phyloP scores from a whole-genome alignment of 92 coral and sea anemone genomes.

The Bergia sp. region DNA sequence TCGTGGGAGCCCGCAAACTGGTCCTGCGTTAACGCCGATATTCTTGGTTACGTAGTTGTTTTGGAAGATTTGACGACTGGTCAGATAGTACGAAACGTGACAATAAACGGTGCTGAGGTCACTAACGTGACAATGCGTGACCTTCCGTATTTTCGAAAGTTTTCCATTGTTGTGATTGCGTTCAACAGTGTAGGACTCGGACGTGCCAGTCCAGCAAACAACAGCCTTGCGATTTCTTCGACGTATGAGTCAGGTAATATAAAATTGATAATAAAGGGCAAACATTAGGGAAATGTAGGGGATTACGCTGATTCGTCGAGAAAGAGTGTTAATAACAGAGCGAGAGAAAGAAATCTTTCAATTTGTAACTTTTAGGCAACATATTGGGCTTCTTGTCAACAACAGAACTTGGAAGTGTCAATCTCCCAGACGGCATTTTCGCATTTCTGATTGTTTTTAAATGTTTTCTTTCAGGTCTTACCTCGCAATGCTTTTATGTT shows the following conservation, averaged over 20 bases:
- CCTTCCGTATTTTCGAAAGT: slow-evolving; percentile 24
- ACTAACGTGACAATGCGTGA: not conserved
- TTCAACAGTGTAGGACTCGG: slow-evolving; percentile 9
- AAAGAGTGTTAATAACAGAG: too few species aligned
- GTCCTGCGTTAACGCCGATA: not conserved
- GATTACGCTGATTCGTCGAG: too few species aligned
- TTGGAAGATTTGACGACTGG: slow-evolving; percentile 22
- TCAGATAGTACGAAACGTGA: not conserved
- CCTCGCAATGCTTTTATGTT: too few species aligned
- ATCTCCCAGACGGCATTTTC: too few species aligned
- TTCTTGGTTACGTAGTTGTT: slow-evolving; percentile 21
- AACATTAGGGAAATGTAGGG: too few species aligned
- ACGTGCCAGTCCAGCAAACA: slow-evolving; percentile 8
- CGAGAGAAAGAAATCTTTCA: too few species aligned
- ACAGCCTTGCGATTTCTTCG: slow-evolving; percentile 11
- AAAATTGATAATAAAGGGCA: not conserved
- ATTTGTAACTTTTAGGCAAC: too few species aligned
- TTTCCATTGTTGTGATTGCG: slow-evolving; percentile 24
- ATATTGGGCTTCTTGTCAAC: too few species aligned
- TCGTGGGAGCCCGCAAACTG: not conserved
- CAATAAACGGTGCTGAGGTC: not conserved
- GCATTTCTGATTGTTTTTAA: too few species aligned
- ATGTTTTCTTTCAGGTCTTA: too few species aligned
- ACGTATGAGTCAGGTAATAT: slow-evolving; percentile 30
- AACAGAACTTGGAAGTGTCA: too few species aligned